Evolutionary conservation across 2,797 vertebrate genomes (phyloP).

Genomic region (Zalophus californianus): DNA sequence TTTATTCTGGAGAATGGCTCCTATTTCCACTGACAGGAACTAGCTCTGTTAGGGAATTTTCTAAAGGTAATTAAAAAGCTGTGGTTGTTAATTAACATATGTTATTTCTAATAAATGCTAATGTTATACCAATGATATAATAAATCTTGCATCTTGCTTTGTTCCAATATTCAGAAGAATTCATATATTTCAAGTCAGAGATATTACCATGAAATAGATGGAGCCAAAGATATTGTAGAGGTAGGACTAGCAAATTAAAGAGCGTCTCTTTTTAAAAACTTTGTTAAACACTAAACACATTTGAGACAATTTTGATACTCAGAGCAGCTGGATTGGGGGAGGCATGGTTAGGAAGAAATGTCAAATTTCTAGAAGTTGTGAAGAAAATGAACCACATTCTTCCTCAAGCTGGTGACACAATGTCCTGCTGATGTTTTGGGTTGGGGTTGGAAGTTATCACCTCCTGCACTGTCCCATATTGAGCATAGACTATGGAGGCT

Average conservation of each 20-base stretch:
- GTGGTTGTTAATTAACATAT: not conserved
- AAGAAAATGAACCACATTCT: not conserved
- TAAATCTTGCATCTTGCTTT: slow-evolving; percentile 49
- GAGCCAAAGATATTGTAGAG: not conserved
- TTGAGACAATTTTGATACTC: slow-evolving; percentile 18
- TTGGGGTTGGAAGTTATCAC: not conserved
- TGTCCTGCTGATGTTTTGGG: not conserved
- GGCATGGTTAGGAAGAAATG: slow-evolving; percentile 2
- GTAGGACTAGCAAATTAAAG: slow-evolving; percentile 31
- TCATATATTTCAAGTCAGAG: slow-evolving; percentile 63
- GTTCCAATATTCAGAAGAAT: slow-evolving; percentile 56
- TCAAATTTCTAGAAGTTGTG: not conserved
- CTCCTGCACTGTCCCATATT: not conserved
- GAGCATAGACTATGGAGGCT: not conserved
- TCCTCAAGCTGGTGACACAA: slow-evolving; percentile 45
- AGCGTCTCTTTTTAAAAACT: not conserved
- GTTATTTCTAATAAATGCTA: slow-evolving; percentile 5
- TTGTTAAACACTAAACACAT: not conserved
- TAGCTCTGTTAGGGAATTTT: slow-evolving; percentile 52
- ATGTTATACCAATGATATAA: not conserved
- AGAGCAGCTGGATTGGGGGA: not conserved
- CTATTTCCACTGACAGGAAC: not conserved
- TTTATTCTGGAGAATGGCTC: not conserved
- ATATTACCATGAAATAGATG: not conserved
- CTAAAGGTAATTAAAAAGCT: not conserved